A percentile compares a stretch with the other conserved stretches of the same genome.
Conservation (phyloP, 2,797 vertebrate species). For the Danio choprae region DNA sequence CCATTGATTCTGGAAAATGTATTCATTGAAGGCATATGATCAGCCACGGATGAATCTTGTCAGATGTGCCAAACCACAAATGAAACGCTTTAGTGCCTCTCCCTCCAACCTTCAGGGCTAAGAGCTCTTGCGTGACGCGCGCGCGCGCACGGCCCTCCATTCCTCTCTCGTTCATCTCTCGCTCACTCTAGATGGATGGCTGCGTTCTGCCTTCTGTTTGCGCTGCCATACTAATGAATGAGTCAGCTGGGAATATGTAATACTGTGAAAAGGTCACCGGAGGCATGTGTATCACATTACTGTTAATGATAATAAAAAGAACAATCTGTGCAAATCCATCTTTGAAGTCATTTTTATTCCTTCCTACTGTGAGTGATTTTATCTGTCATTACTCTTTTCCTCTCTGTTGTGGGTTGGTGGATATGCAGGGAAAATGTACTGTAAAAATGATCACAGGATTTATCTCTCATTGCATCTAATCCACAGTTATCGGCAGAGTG, state of each 20-base stretch:
- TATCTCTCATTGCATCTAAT: background rate
- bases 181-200: constrained; percentile 52
- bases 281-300: constrained; percentile 79
- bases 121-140: constrained; percentile 39
- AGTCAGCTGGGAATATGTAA: constrained; percentile 78
- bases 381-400: constrained; percentile 68
- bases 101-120: constrained; percentile 42
- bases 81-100: constrained; percentile 50
- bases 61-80: constrained; percentile 56
- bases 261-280: constrained; percentile 77
- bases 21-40: constrained; percentile 48
- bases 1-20: constrained; percentile 48
- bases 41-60: constrained; percentile 47
- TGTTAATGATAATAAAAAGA: constrained; percentile 84
- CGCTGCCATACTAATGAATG: constrained; percentile 76
- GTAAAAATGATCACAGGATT: constrained; percentile 33
- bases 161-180: constrained; percentile 20
- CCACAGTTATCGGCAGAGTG: background rate
- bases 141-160: background rate
- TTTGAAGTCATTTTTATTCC: constrained; percentile 66
- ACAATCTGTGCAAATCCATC: constrained; percentile 78
- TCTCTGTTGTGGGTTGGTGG: constrained; percentile 54
- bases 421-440: constrained; percentile 47
- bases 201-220: constrained; percentile 77
- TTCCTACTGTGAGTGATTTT: constrained; percentile 71